Base-by-base conservation (phyloP, 2,888 invertebrate species). In the Dione vanillae region DNA sequence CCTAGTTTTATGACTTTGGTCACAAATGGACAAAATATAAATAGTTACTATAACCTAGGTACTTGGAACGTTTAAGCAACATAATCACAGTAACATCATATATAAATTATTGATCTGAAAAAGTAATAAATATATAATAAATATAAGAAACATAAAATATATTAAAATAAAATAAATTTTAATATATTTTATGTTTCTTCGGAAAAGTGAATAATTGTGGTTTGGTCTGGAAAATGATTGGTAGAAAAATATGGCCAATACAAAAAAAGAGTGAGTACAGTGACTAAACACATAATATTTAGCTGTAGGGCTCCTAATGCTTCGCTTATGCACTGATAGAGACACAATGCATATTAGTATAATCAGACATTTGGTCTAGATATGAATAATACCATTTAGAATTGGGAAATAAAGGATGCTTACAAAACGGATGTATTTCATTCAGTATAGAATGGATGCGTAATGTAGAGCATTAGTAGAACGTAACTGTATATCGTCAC, bases 401-500 rank as follows among this genome's bases (percentile, higher is more conserved):
- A 69, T 58, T 65, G 14, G 41, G 56, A 56, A 64, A 45, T 45
- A 69, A 64, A 69, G 41, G 35, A 43, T 67, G 65, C 67, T 54
- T 62, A 35, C 56, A 56, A 67, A 67, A 59, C 43, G 65, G 69
- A 70, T 70, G 68, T 68, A 62, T 67, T 64, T 52, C 49, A 69
- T 72, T 65, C 66, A 61, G 40, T 19, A 49, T 49, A 49, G 40
- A 62, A 52, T 67, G 51, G 37, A 49, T 49, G 70, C 54, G 66
- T 71, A 72, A 67, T 72, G 67, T 72, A 59, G 65, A 67, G 67
- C 66, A 69, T 64, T 65, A 51, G 54, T 47, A 61, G 58, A 65
- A 19, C 58, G 68, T 66, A 73, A 59, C 59, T 35, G 62, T 67
- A 19, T 67, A 65, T 69, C 67, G 73, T 76, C 74, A 75, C 56